A percentile compares a stretch with the other conserved stretches of the same genome.
Conservation (phyloP, 2,888 invertebrate genomes). For the Resseliella maxima region DNA sequence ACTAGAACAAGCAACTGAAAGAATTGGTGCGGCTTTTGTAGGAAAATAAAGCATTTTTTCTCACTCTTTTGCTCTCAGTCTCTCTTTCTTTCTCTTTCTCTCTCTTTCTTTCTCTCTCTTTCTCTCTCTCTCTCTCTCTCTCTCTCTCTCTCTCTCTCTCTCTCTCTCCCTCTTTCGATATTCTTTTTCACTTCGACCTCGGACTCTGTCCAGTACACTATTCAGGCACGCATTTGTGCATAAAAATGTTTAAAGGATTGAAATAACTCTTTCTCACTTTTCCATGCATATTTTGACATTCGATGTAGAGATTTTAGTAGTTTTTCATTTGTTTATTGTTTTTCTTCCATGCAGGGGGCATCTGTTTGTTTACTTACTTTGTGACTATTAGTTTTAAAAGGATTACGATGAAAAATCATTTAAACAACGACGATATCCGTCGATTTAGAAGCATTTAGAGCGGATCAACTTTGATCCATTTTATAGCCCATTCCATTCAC, state of each 20-base stretch:
- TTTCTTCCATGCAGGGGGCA: not conserved
- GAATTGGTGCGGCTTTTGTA: slow-evolving; percentile 4
- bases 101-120: too few relatives aligned
- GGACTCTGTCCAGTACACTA: not conserved
- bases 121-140: too few relatives aligned
- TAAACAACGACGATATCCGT: slow-evolving; percentile 12
- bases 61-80: too few relatives aligned
- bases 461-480: slow-evolving; percentile 39
- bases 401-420: slow-evolving; percentile 49
- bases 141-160: too few relatives aligned
- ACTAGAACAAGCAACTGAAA: slow-evolving; percentile 5
- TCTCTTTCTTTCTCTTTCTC: too few relatives aligned
- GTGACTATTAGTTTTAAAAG: slow-evolving; percentile 47
- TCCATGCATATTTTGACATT: not conserved
- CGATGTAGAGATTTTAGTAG: slow-evolving; percentile 1
- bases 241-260: not conserved
- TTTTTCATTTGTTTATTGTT: slow-evolving; percentile 53
- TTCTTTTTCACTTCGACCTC: not conserved
- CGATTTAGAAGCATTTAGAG: slow-evolving; percentile 30
- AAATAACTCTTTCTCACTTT: slow-evolving; percentile 35
- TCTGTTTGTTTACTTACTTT: slow-evolving; percentile 32
- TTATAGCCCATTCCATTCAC: not conserved
- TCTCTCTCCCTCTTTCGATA: too few relatives aligned
- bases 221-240: not conserved
- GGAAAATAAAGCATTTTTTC: not conserved